Evolutionary conservation across 37 sponge, comb jelly and placozoan species (phyloP), one percentile per base, ranked within the genome.

Genomic region (Dysidea cf. avara): DNA sequence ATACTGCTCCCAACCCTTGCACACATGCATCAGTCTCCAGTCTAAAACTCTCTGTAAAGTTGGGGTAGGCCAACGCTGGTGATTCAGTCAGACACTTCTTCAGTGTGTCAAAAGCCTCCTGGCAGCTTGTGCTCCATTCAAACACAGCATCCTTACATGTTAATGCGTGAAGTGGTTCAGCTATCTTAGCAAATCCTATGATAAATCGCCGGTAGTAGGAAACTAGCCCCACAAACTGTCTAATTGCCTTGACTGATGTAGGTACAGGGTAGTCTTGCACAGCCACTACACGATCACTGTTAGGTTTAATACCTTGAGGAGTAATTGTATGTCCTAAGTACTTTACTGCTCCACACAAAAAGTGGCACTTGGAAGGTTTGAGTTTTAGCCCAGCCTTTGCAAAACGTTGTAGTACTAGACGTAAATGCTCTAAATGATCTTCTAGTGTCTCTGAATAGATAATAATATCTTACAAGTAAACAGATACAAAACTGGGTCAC

Each of bases 1-100:
- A 53, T 2, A 84, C 72, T 2, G 85, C 78, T 13, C 86, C 81
- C 1, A 86, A 38, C 2, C 80, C 87, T 26, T 69, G 22, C 13
- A 62, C 51, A 20, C 75, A 49, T 2, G 87, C 81, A 57, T 86
- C 76, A 3, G 75, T 86, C 68, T 80, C 87, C 64, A 86, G 66
- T 2, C 56, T 50, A 39, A 83, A 83, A 22, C 33, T 63, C 61
- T 49, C 16, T 36, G 14, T 11, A 28, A 81, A 81, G 31, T 52
- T 24, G 0, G 81, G 81, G 55, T 72, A 81, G 16, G 66, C 56
- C 7, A 81, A 36, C 24, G 71, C 68, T 16, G 81, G 81, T 61
- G 81, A 54, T 11, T 30, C 35, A 20, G 39, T 61, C 29, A 74
- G 62, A 11, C 33, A 29, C 16, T 51, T 16, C 25, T 37, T 75